These are phyloP conservation scores for Euzophera pinguis DNA, from an alignment of 2,888 invertebrate genomes.

Conservation along the genomic window DNA sequence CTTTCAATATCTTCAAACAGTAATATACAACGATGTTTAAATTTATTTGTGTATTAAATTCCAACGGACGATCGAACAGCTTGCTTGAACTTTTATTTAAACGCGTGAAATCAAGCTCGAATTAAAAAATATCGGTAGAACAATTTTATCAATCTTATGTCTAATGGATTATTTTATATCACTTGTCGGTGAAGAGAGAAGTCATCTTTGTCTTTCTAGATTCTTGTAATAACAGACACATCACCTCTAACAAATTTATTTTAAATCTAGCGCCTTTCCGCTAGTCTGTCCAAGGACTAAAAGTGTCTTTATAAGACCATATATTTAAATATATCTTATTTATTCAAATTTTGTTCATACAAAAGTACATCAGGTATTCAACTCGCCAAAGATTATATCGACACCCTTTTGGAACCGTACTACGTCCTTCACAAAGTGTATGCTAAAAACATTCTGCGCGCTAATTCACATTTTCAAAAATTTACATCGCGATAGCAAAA, in stretches of 20 bases:
- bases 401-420: slow-evolving; percentile 38
- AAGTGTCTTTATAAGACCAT: slow-evolving; percentile 62
- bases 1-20: slow-evolving; percentile 16
- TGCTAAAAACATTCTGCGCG: slow-evolving; percentile 48
- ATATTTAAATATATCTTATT: slow-evolving; percentile 49
- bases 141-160: slow-evolving; percentile 30
- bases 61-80: slow-evolving; percentile 21
- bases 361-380: slow-evolving; percentile 52
- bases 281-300: slow-evolving; percentile 48
- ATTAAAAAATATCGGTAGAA: slow-evolving; percentile 36
- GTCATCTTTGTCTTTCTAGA: slow-evolving; percentile 59
- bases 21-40: slow-evolving; percentile 17
- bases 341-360: slow-evolving; percentile 48
- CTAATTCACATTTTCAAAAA: slow-evolving; percentile 48
- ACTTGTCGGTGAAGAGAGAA: slow-evolving; percentile 37
- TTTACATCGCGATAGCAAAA: slow-evolving; percentile 71
- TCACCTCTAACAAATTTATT: slow-evolving; percentile 52
- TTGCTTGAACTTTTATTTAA: slow-evolving; percentile 18
- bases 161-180: slow-evolving; percentile 27
- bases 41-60: slow-evolving; percentile 15
- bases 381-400: slow-evolving; percentile 22
- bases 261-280: slow-evolving; percentile 44
- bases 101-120: slow-evolving; percentile 42
- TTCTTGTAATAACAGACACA: slow-evolving; percentile 39
- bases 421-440: slow-evolving; percentile 59